Percentiles rank a stretch among this genome's conserved stretches.
Evolutionary conservation across 1,140 invertebrate genomes (phyloP).

Genomic region (Gryon sp.): DNA sequence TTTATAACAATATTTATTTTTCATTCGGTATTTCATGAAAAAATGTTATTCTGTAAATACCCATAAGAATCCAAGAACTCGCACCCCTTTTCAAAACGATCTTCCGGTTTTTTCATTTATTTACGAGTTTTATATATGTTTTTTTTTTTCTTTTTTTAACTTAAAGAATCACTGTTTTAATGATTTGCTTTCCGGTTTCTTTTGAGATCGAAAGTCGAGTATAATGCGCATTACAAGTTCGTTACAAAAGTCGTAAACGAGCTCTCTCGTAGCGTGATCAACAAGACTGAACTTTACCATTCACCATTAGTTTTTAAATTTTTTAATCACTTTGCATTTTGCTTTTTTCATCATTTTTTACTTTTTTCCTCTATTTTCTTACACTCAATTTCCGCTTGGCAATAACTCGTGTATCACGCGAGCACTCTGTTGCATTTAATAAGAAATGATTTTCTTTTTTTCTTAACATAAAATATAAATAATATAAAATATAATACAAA

Average conservation of each 20-base stretch:
- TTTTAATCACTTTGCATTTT: conserved; percentile 15
- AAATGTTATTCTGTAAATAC: no score
- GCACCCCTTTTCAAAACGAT: no score
- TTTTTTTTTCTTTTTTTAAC: no score
- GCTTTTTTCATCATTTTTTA: neutral
- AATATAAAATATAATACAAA: conserved; percentile 56
- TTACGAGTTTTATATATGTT: neutral
- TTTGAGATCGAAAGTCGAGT: neutral
- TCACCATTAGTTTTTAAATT: conserved; percentile 9
- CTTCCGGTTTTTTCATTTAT: no score
- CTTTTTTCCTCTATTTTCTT: neutral
- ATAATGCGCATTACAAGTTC: conserved; percentile 1
- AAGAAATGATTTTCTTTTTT: no score
- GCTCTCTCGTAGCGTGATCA: conserved; percentile 14
- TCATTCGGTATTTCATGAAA: no score
- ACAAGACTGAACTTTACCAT: conserved; percentile 49
- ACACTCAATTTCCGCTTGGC: conserved; percentile 18
- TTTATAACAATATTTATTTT: no score
- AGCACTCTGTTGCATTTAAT: no score
- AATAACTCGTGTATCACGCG: conserved; percentile 4
- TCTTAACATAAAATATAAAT: no score
- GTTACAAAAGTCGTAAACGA: conserved; percentile 7
- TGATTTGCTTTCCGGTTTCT: conserved; percentile 1
- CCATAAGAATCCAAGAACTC: no score
- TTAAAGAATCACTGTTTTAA: no score